Conservation (phyloP, 2,888 invertebrate genomes). For the Scaptodrosophila latifasciaeformis region DNA sequence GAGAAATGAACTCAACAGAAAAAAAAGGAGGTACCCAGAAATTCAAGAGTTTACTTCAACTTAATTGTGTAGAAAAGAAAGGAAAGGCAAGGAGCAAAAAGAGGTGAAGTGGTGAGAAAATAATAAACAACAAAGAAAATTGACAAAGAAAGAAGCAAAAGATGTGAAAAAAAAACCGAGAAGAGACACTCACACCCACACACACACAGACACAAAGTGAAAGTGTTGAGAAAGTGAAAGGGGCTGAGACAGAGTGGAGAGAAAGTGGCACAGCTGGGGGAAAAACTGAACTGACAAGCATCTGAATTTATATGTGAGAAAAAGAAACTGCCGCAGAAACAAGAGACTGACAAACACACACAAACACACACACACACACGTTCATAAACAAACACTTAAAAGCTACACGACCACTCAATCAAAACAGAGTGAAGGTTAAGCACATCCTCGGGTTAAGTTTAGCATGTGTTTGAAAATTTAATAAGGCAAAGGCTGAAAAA, state of each 20-base stretch:
- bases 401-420: constrained; percentile 51
- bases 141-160: constrained; percentile 15
- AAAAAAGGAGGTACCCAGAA: constrained; percentile 24
- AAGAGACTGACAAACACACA: constrained; percentile 2
- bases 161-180: background rate
- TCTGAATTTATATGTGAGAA: no score
- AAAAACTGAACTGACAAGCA: no score
- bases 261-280: constrained; percentile 15
- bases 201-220: constrained; percentile 14
- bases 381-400: constrained; percentile 56
- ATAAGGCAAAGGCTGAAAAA: constrained; percentile 39
- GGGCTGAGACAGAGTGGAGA: constrained; percentile 16
- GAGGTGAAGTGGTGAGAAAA: background rate
- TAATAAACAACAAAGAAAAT: background rate
- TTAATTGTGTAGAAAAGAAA: constrained; percentile 36
- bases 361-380: constrained; percentile 2
- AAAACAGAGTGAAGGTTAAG: constrained; percentile 65
- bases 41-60: constrained; percentile 32
- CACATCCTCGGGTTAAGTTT: constrained; percentile 64
- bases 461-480: constrained; percentile 66
- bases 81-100: constrained; percentile 7
- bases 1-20: constrained; percentile 28
- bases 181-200: background rate
- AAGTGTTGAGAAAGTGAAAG: constrained; percentile 16
- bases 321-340: no score